These are phyloP conservation scores for Cygnus atratus DNA, from an alignment of 2,113 vertebrate genomes.

Conservation along the genomic window DNA sequence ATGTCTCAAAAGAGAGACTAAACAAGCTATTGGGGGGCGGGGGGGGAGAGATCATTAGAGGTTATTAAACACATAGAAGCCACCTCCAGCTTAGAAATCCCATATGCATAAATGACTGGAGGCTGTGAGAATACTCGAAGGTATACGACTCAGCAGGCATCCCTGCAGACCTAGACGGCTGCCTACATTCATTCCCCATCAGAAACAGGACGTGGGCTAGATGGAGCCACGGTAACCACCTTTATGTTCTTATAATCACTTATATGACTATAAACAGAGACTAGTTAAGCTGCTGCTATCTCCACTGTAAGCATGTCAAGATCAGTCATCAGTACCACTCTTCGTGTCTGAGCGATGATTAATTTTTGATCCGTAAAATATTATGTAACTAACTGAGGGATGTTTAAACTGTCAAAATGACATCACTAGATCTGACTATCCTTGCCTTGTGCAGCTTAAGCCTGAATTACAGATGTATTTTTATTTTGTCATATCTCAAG, in stretches of 20 bases:
- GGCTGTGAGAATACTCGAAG: not conserved
- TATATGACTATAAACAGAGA: not conserved
- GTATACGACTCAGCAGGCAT: accelerated
- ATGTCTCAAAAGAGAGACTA: not conserved
- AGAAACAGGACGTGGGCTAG: not conserved
- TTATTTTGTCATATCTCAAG: not conserved
- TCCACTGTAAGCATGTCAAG: not conserved
- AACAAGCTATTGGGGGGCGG: not conserved
- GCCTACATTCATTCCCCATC: not conserved
- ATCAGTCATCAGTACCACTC: not conserved
- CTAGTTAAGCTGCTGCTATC: not conserved
- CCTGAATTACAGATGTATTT: not conserved
- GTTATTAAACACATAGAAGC: not conserved
- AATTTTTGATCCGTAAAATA: not conserved
- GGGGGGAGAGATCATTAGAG: not conserved
- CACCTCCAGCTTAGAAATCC: not conserved
- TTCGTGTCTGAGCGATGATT: not conserved
- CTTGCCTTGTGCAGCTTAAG: not conserved
- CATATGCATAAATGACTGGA: not conserved
- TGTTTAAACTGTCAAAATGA: not conserved
- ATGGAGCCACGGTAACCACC: accelerated
- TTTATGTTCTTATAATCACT: not conserved
- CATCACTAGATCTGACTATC: not conserved
- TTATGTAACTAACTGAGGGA: not conserved
- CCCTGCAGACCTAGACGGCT: not conserved